phyloP scores from a whole-genome alignment of 2,113 vertebrate genomes.

The Odontophorus gujanensis region DNA sequence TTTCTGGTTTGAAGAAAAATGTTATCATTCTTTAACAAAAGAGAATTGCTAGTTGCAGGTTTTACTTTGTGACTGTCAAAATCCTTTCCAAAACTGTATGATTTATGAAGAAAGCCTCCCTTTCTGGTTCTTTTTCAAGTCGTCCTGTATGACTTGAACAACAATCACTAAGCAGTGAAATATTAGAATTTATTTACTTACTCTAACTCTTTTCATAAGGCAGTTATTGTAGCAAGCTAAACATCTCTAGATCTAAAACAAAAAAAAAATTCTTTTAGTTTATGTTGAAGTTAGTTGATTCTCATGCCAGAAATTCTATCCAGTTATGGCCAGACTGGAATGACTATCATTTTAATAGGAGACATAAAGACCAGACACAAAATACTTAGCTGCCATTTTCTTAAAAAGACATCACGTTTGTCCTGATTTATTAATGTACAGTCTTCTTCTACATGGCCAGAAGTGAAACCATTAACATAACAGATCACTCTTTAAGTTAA shows the following conservation, averaged over 20 bases:
- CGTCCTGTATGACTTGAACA: not conserved
- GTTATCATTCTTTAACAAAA: not conserved
- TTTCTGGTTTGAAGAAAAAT: conserved; percentile 22
- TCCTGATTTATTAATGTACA: conserved; percentile 44
- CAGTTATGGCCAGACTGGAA: not conserved
- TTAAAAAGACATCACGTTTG: not conserved
- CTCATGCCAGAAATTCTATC: not conserved
- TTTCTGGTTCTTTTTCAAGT: not conserved
- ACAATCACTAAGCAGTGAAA: not conserved
- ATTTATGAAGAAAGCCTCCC: conserved; percentile 17
- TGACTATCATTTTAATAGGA: conserved; percentile 1
- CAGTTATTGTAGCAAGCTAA: conserved; percentile 17
- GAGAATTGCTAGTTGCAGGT: not conserved
- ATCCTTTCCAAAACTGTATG: conserved; percentile 18
- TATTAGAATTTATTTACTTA: conserved; percentile 41
- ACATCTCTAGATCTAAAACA: conserved; percentile 1
- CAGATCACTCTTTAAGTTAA: conserved; percentile 6
- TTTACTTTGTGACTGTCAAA: conserved; percentile 34
- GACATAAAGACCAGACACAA: not conserved
- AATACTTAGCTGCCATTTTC: not conserved
- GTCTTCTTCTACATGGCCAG: not conserved
- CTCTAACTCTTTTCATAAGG: conserved; percentile 15
- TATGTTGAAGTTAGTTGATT: not conserved
- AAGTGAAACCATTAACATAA: conserved; percentile 27
- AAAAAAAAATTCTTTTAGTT: conserved; percentile 4